Evolutionary conservation across 2,888 invertebrate species (phyloP), one percentile per base, ranked within the genome.

Genomic region (Tinea semifulvella): DNA sequence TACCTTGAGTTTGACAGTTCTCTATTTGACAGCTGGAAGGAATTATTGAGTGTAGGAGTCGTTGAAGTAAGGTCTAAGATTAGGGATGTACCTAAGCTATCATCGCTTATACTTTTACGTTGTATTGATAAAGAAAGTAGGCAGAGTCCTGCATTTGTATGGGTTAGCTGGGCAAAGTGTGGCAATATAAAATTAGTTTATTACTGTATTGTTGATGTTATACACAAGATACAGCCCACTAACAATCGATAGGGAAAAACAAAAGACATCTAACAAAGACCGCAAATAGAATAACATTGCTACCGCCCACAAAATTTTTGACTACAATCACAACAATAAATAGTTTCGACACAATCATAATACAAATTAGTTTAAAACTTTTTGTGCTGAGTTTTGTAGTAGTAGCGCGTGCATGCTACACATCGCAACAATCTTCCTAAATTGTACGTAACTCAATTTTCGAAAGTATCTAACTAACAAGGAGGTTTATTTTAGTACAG

Each of bases 351-450:
- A 20, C 38, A 40, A 22, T 40, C 40, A 40, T 40, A 40, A 22
- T 22, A 40, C 40, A 40, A 40, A 40, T 40, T 40, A 40, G 40
- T 40, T 40, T 40, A 40, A 22, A 40, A 22, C 22, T 40, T 22
- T 22, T 40, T 40, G 40, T 40, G 22, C 40, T 20, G 20, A 40
- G 22, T 22, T 40, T 40, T 40, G 40, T 40, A 40, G 40, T 20
- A 20, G 40, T 20, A 22, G 22, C 16, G 36, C 36, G 36, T 36
- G 18, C 36, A 18, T n/a, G 18, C 36, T 36, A 36, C 13, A 31
- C 31, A 31, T 14, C 31, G 31, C 31, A 31, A 31, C 36, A 36
- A 36, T 36, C 36, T 36, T 36, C 10, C 17, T 17, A 36, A 36
- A 36, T 36, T 36, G 36, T 31, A 14, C 13, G 31, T 36, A 36